Evolutionary conservation across 2,888 invertebrate genomes (phyloP).

Genomic region (Orthonevra nobilis): DNA sequence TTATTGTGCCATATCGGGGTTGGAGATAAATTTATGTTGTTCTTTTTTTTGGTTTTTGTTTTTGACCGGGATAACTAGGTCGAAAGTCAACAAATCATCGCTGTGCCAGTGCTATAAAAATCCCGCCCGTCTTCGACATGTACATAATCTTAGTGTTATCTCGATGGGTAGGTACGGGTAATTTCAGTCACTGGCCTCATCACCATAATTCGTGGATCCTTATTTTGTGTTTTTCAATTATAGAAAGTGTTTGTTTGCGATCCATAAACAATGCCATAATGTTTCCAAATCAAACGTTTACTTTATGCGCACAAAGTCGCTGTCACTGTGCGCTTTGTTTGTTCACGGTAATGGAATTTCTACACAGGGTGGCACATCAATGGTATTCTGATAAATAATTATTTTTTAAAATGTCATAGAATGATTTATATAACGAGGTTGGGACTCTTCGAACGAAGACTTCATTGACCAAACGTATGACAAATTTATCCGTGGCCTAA

Average conservation of each 20-base stretch:
- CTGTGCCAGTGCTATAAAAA: too few relatives aligned
- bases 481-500: too few relatives aligned
- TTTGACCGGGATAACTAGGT: not conserved
- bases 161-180: too few relatives aligned
- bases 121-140: too few relatives aligned
- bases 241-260: conserved; percentile 27
- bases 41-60: not conserved
- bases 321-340: not conserved
- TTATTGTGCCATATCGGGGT: not conserved
- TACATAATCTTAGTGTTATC: too few relatives aligned
- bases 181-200: too few relatives aligned
- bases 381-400: too few relatives aligned
- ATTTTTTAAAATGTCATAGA: too few relatives aligned
- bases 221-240: conserved; percentile 17
- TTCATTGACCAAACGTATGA: too few relatives aligned
- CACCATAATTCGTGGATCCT: conserved; percentile 1
- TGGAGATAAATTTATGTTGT: not conserved
- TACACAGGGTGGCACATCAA: too few relatives aligned
- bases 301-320: not conserved
- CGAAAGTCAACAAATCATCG: conserved; percentile 10
- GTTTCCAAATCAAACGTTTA: conserved; percentile 23
- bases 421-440: too few relatives aligned
- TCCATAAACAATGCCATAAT: conserved; percentile 13
- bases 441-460: too few relatives aligned
- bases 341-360: conserved; percentile 8